phyloP scores from a whole-genome alignment of 2,888 invertebrate genomes.

The Artemia sp. region DNA sequence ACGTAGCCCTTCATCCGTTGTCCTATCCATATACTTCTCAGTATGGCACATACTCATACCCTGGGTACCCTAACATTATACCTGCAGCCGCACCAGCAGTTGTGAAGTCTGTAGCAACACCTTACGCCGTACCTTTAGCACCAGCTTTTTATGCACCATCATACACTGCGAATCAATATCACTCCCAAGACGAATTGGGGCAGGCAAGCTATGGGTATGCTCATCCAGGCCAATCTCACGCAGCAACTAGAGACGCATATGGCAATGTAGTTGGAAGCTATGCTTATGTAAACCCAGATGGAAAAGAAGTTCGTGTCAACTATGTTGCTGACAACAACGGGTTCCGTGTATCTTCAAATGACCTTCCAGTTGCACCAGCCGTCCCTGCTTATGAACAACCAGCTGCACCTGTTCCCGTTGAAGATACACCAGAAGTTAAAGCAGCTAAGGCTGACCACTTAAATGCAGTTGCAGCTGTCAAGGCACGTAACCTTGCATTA shows the following conservation, averaged over 20 bases:
- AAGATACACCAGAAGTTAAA: constrained; percentile 25
- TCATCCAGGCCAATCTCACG: constrained; percentile 23
- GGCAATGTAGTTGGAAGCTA: constrained; percentile 33
- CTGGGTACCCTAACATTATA: too few relatives aligned
- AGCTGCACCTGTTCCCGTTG: constrained; percentile 23
- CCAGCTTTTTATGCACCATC: constrained; percentile 14
- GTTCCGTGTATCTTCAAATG: constrained; percentile 35
- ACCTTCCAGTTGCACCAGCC: constrained; percentile 29
- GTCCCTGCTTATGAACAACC: constrained; percentile 16
- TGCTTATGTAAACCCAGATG: constrained; percentile 36
- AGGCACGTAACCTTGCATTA: constrained; percentile 14
- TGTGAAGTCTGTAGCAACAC: background rate
- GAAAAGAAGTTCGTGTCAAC: constrained; percentile 32
- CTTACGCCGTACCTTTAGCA: constrained; percentile 8
- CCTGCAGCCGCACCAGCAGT: background rate
- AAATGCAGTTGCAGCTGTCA: constrained; percentile 17
- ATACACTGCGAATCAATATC: constrained; percentile 24
- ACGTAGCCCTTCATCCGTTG: too few relatives aligned
- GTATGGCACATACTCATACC: too few relatives aligned
- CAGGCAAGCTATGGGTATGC: constrained; percentile 25
- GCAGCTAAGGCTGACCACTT: constrained; percentile 25
- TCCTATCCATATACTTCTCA: too few relatives aligned
- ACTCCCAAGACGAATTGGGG: constrained; percentile 25
- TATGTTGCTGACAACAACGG: constrained; percentile 35
- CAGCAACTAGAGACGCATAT: constrained; percentile 24